Conservation (phyloP, 2,113 vertebrate genomes). For the Solenodon paradoxus region DNA sequence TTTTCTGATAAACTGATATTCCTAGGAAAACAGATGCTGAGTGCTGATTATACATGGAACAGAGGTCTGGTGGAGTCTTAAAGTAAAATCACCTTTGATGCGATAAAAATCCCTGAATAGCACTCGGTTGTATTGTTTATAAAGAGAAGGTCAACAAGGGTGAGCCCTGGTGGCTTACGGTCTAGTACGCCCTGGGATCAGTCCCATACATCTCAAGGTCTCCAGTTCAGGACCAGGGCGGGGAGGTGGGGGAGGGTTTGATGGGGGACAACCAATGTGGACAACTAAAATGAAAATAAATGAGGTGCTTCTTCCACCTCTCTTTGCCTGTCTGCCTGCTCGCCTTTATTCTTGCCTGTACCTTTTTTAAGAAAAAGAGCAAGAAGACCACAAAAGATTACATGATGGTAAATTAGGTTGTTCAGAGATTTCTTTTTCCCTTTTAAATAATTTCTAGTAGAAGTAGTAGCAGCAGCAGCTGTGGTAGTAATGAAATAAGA, state of each 20-base stretch:
- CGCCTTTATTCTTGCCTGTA: too few relatives aligned
- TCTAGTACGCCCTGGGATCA: too few relatives aligned
- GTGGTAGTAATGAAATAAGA: neutral
- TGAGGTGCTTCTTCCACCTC: too few relatives aligned
- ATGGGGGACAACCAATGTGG: too few relatives aligned
- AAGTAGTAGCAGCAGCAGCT: neutral
- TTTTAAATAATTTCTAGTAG: neutral
- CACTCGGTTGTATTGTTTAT: neutral
- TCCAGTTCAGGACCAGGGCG: too few relatives aligned
- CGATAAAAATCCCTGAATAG: neutral
- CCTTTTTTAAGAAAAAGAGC: too few relatives aligned
- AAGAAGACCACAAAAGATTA: neutral
- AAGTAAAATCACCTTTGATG: neutral
- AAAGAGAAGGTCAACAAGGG: neutral
- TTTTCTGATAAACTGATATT: conserved; percentile 36
- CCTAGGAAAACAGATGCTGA: neutral
- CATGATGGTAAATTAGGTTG: neutral
- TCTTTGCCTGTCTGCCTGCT: too few relatives aligned
- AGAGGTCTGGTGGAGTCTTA: neutral
- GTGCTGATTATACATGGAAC: neutral
- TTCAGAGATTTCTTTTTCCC: neutral
- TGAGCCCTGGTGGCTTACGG: too few relatives aligned
- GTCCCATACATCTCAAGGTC: too few relatives aligned
- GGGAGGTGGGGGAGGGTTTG: too few relatives aligned
- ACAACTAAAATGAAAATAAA: too few relatives aligned